These are phyloP conservation scores for Ormyrus labotus DNA, from an alignment of 2,888 invertebrate species.

Conservation along the genomic window DNA sequence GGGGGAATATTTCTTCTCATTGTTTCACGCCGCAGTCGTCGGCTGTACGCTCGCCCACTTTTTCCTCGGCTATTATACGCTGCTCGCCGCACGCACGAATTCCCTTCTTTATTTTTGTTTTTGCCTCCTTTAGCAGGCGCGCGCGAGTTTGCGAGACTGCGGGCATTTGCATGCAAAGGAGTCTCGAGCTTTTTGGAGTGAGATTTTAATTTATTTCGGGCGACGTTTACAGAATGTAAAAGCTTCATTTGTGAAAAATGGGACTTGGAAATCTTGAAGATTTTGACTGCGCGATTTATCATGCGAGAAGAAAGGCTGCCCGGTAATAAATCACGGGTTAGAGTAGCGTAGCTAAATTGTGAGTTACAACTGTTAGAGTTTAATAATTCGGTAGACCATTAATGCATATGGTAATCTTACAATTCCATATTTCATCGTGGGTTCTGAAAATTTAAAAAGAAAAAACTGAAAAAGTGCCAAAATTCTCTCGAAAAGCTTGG, in stretches of 20 bases:
- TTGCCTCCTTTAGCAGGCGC: background rate
- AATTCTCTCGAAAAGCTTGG: no score
- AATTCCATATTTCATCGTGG: no score
- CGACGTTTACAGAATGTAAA: conserved; percentile 9
- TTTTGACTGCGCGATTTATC: no score
- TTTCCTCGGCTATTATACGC: background rate
- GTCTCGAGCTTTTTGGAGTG: background rate
- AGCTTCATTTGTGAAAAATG: conserved; percentile 8
- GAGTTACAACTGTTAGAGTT: no score
- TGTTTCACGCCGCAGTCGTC: background rate
- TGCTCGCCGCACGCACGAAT: background rate
- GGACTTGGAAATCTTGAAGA: no score
- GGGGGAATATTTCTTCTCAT: background rate
- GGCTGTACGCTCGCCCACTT: background rate
- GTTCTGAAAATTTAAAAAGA: no score
- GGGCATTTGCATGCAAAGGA: conserved; percentile 29
- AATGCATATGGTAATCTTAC: no score
- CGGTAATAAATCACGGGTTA: no score
- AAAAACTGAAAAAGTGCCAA: no score
- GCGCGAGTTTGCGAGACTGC: background rate
- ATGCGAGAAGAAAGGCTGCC: no score
- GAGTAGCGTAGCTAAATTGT: no score
- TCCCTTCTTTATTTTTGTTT: background rate
- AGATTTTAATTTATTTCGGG: conserved; percentile 37
- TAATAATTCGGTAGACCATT: no score